phyloP scores from a whole-genome alignment of 2,888 invertebrate genomes.

The Apodemia duryi region DNA sequence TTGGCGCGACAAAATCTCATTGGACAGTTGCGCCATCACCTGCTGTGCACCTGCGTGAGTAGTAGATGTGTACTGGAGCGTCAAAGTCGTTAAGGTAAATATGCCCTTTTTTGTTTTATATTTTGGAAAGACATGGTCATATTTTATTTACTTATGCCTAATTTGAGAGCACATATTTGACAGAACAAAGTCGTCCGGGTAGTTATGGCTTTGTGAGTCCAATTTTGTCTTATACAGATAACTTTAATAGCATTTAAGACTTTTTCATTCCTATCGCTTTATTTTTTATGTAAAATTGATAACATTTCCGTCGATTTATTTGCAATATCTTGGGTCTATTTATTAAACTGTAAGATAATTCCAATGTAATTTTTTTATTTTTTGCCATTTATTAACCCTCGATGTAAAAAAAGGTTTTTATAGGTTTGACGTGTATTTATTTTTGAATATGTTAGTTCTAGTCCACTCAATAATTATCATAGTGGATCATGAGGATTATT shows the following conservation, averaged over 20 bases:
- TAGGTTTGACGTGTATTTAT: neutral
- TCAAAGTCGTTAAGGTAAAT: conserved; percentile 26
- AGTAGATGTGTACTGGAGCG: conserved; percentile 22
- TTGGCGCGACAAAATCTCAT: too few relatives aligned
- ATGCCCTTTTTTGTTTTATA: conserved; percentile 24
- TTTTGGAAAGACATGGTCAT: conserved; percentile 22
- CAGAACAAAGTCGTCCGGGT: conserved; percentile 16
- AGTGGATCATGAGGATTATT: too few relatives aligned
- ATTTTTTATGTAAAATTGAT: conserved; percentile 22
- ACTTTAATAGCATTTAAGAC: conserved; percentile 22
- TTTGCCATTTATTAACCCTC: neutral
- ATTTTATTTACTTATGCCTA: conserved; percentile 14
- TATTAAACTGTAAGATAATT: conserved; percentile 13
- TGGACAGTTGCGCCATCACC: conserved; percentile 21
- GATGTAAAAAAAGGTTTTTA: neutral
- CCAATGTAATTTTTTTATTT: neutral
- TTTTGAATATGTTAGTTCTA: too few relatives aligned
- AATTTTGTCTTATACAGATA: conserved; percentile 17
- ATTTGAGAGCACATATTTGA: conserved; percentile 24
- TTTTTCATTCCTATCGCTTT: conserved; percentile 26
- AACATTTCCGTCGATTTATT: conserved; percentile 22
- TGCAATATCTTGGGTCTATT: conserved; percentile 22
- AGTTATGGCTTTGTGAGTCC: conserved; percentile 26
- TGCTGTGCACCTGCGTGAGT: too few relatives aligned
- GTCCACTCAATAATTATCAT: too few relatives aligned